A percentile compares a stretch with the other conserved stretches of the same genome.
These are phyloP conservation scores for Argyrosomus japonicus DNA, from an alignment of 2,113 vertebrate genomes.

Conservation along the genomic window DNA sequence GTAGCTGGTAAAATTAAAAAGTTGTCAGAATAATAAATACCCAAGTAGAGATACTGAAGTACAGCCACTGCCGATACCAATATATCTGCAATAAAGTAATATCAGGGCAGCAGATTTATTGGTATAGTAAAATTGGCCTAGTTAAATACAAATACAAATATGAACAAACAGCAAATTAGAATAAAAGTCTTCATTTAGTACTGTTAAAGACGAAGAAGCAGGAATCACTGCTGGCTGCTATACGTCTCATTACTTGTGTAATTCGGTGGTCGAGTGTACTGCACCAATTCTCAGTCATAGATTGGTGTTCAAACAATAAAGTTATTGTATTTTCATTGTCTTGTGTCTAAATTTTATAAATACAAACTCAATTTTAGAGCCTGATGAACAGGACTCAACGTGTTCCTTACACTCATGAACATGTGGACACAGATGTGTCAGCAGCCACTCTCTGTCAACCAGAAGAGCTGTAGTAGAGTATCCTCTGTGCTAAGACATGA, in stretches of 20 bases:
- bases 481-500: not conserved
- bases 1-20: no score
- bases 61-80: no score
- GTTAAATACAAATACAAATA: no score
- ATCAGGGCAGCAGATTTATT: no score
- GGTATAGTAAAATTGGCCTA: no score
- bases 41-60: no score
- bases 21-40: no score
- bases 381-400: not conserved
- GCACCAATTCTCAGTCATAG: not conserved
- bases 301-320: not conserved
- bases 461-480: not conserved
- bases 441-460: not conserved
- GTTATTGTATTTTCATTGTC: not conserved
- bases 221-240: not conserved
- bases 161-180: not conserved
- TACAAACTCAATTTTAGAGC: no score
- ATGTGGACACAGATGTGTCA: slow-evolving; percentile 26
- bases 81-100: no score
- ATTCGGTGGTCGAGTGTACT: not conserved
- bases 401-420: not conserved
- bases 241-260: not conserved
- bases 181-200: not conserved
- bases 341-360: not conserved
- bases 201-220: not conserved